Evolutionary conservation across 2,888 invertebrate genomes (phyloP).

Genomic region (Linnaemya tessellans): DNA sequence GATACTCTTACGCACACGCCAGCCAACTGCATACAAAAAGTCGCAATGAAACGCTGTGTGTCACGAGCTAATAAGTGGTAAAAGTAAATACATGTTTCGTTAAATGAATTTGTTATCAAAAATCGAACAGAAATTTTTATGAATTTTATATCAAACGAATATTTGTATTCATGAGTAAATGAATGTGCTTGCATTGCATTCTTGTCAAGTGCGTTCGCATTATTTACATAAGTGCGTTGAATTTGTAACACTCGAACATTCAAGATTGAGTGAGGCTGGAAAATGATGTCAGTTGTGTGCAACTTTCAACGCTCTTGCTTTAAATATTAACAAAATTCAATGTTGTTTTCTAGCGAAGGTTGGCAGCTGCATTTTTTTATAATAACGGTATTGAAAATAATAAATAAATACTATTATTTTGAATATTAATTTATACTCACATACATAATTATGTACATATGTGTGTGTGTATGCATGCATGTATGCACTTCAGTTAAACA

Average conservation of each 20-base stretch:
- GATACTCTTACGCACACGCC: slow-evolving; percentile 19
- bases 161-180: not conserved
- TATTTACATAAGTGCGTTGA: slow-evolving; percentile 42
- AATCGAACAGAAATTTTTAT: not conserved
- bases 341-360: slow-evolving; percentile 37
- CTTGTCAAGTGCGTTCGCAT: slow-evolving; percentile 53
- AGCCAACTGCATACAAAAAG: not conserved
- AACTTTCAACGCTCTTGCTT: slow-evolving; percentile 20
- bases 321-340: not conserved
- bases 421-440: too few relatives aligned
- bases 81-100: slow-evolving; percentile 25
- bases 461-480: not conserved
- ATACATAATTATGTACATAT: not conserved
- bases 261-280: not conserved
- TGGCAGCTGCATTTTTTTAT: not conserved
- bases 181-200: not conserved
- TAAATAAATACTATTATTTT: not conserved
- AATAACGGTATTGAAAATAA: slow-evolving; percentile 28
- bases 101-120: slow-evolving; percentile 22
- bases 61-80: slow-evolving; percentile 27
- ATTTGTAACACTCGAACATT: slow-evolving; percentile 14
- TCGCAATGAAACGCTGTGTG: not conserved
- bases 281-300: slow-evolving; percentile 54
- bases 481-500: too few relatives aligned
- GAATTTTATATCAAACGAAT: slow-evolving; percentile 1